Evolutionary conservation across 2,888 invertebrate genomes (phyloP).

Genomic region (Suillia variegata): DNA sequence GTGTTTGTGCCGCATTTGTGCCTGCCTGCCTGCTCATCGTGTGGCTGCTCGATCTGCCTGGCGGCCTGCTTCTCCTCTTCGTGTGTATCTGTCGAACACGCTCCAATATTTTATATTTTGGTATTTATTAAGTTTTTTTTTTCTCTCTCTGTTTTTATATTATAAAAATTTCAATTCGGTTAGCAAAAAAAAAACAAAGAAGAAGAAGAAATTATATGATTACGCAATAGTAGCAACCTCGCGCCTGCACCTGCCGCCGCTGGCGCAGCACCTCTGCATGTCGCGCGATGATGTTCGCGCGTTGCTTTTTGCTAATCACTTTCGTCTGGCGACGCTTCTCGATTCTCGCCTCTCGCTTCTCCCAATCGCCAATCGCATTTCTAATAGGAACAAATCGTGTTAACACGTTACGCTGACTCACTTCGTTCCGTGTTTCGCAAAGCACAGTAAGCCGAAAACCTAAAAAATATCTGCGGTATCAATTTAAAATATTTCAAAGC

Average conservation of each 20-base stretch:
- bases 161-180: too few species aligned
- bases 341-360: not conserved
- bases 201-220: not conserved
- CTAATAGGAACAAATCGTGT: slow-evolving; percentile 4
- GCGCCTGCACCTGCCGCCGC: not conserved
- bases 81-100: not conserved
- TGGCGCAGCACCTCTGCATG: not conserved
- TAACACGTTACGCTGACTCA: slow-evolving; percentile 1
- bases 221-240: not conserved
- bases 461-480: too few species aligned
- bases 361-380: not conserved
- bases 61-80: not conserved
- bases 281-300: not conserved
- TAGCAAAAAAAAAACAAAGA: not conserved
- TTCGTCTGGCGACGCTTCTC: not conserved
- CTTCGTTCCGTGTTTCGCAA: too few species aligned
- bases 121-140: too few species aligned
- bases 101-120: too few species aligned
- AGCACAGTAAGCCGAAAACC: too few species aligned
- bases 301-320: not conserved
- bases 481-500: too few species aligned
- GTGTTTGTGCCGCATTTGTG: slow-evolving; percentile 1
- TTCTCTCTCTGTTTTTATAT: too few species aligned
- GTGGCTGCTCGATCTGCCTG: too few species aligned
- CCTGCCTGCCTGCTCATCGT: too few species aligned